Base-by-base conservation (phyloP, 2,888 invertebrate genomes). In the Hesperia comma region DNA sequence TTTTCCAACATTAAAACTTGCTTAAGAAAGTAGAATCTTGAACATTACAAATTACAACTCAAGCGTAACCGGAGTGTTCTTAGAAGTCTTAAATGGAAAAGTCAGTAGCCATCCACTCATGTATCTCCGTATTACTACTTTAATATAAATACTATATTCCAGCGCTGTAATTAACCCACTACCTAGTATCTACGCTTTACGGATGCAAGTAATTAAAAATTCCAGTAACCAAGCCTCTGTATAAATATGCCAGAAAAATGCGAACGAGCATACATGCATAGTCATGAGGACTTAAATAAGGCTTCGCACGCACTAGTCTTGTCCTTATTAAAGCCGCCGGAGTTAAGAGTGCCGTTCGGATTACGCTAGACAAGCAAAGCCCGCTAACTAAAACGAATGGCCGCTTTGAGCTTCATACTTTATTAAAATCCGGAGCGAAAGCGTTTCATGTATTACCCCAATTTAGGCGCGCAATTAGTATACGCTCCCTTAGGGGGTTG, bases 401-500 rank as follows among this genome's bases (percentile, higher is more conserved):
- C 81, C 69, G 79, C 86, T 85, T 83, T 86, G 85, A 73, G 71
- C 77, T 88, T 66, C 87, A 88, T 90, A 79, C 85, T 89, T 88
- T 91, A 90, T 90, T 90, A 90, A 90, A 90, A 86, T 84, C 79
- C 83, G 79, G 79, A 82, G 70, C 81, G 83, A 79, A 76, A 78
- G 60, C 83, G 81, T 83, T 83, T 77, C 85, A 81, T 88, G 88
- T 89, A 88, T 91, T 92, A 90, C 90, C 89, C 92, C 88, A 89
- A 90, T 90, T 91, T 87, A 82, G 85, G 80, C 81, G 81, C 77
- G 89, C 91, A 92, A 92, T 92, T 92, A 92, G 92, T 85, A 86
- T 80, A 78, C 79, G 80, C 78, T 76, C 81, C 82, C 80, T 78
- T 75, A 77, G 76, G 80, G 82, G 84, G 76, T 74, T 75, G 78